phyloP scores from a whole-genome alignment of 1,140 invertebrate genomes.

The Phocides pigmalion region DNA sequence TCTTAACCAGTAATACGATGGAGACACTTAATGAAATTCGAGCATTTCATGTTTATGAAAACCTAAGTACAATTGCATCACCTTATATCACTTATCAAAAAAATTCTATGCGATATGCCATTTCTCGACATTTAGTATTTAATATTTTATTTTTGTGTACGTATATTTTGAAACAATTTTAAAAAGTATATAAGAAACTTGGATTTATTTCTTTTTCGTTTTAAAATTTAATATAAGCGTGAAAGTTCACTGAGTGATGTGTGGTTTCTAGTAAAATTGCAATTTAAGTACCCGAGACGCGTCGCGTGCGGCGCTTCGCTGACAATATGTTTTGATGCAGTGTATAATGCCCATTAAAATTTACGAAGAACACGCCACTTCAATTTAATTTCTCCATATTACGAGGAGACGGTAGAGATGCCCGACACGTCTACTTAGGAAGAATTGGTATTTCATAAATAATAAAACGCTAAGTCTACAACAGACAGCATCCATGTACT shows the following conservation, averaged over 20 bases:
- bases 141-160: too few species aligned
- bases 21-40: constrained; percentile 51
- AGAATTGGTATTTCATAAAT: constrained; percentile 56
- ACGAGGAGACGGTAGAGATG: constrained; percentile 37
- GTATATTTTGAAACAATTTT: too few species aligned
- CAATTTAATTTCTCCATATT: constrained; percentile 60
- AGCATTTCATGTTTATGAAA: constrained; percentile 55
- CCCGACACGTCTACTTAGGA: constrained; percentile 35
- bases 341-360: constrained; percentile 48
- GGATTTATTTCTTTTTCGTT: too few species aligned
- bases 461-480: constrained; percentile 41
- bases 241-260: background rate
- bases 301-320: constrained; percentile 2
- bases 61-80: too few species aligned
- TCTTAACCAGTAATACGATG: constrained; percentile 43
- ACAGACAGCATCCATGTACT: constrained; percentile 44
- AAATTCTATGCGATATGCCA: too few species aligned
- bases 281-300: constrained; percentile 14
- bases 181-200: too few species aligned
- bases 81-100: too few species aligned
- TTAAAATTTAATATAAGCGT: too few species aligned
- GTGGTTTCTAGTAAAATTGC: constrained; percentile 1
- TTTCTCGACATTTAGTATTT: too few species aligned
- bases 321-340: constrained; percentile 35
- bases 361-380: constrained; percentile 44